Base-by-base conservation (phyloP, 2,888 invertebrate genomes). In the Phyllotreta cruciferae region DNA sequence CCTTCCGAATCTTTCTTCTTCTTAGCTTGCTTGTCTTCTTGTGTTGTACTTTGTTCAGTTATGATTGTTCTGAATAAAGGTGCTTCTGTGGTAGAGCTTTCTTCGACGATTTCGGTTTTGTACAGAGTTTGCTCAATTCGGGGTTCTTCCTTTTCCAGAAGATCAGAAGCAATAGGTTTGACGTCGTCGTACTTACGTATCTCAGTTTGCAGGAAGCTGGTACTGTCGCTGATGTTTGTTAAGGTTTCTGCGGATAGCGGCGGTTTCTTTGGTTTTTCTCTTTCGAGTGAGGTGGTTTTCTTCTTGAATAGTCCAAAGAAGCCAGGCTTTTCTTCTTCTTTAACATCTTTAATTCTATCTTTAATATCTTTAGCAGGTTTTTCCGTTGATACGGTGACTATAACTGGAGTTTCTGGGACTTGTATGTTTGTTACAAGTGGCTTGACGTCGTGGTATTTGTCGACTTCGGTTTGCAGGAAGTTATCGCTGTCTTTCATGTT, bases 121-220 rank as follows among this genome's bases (percentile, higher is more conserved):
- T 55, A 50, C 4, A 41, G 11, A 49, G 52, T 55, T 70, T 64
- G 8, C 61, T 56, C 10, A n/a, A 41, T 2, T 41, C n/a, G 41
- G 10, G 10, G 9, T 9, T n/a, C 41, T n/a, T 9, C 10, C 4
- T 41, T 41, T 6, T 41, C 41, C 10, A 41, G 41, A n/a, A 41
- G 41, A 41, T 41, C 41, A 1, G 41, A n/a, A 41, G 41, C 9
- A 41, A 62, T 63, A 1, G 68, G 68, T 37, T 64, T 57, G 24
- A 70, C 71, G 58, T 73, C 73, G 39, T 74, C 64, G 63, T 71
- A 73, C 38, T 41, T 60, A 35, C 70, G 67, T 45, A 73, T 41
- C 68, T 74, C 74, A 39, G 53, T 60, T 52, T 56, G 63, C 39
- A 73, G 52, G 53, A 74, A 72, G 39, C 58, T 53, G 9, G 42